phyloP scores from a whole-genome alignment of 2,797 vertebrate species.

The Spheniscus humboldti region DNA sequence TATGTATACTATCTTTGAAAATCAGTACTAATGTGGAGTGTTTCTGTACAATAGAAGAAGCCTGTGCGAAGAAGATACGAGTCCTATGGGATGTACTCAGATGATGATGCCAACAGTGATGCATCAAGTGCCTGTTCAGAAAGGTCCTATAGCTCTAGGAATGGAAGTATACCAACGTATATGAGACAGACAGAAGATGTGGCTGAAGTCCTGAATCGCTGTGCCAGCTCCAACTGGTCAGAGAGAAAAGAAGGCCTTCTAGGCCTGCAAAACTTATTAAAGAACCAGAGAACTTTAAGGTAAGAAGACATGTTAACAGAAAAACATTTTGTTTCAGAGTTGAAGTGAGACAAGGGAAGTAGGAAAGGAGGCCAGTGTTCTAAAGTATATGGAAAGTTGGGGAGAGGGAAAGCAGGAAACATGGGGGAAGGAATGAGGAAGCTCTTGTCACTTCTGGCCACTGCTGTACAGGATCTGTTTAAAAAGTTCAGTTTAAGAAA shows the following conservation, averaged over 20 bases:
- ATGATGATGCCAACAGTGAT: conserved; percentile 96
- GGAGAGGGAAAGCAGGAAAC: background rate
- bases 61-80: conserved; percentile 91
- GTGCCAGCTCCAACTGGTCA: conserved; percentile 96
- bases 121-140: conserved; percentile 96
- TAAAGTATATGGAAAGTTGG: background rate
- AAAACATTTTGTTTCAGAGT: background rate
- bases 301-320: background rate
- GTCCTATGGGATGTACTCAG: conserved; percentile 92
- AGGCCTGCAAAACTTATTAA: conserved; percentile 89
- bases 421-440: background rate
- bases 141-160: conserved; percentile 93
- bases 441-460: background rate
- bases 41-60: conserved; percentile 83
- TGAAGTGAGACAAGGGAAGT: background rate
- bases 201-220: conserved; percentile 94
- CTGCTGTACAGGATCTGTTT: background rate
- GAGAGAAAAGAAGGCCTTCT: conserved; percentile 95
- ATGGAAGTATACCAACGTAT: conserved; percentile 93
- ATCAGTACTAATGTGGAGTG: background rate
- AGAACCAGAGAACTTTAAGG: conserved; percentile 95
- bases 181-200: conserved; percentile 97
- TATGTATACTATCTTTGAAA: fast-evolving
- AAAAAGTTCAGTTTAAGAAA: background rate
- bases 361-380: background rate